Base-by-base conservation (phyloP, 2,888 invertebrate genomes). In the Acanthopleura granulata region DNA sequence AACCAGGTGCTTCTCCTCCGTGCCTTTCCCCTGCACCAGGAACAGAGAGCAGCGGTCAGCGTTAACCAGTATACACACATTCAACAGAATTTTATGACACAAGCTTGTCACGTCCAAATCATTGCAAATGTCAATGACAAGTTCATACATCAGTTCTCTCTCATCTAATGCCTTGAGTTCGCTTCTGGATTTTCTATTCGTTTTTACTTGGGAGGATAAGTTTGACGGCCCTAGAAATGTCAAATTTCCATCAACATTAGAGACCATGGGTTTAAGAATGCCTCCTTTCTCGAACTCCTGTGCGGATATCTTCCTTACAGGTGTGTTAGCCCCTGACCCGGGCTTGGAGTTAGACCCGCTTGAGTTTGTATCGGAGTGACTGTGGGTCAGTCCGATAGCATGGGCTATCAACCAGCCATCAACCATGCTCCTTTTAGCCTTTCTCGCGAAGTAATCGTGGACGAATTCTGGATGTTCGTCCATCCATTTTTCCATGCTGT, bases 401-500 rank as follows among this genome's bases (percentile, higher is more conserved):
- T 87, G 89, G 0, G 85, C 78, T 81, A 97, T 94, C 86, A 97
- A 92, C 97, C 97, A 97, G 83, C 95, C 94, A 91, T 97, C 97
- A 85, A 97, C 96, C 89, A 97, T 95, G 89, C 96, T 95, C 83
- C 97, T 93, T 81, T 96, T 95, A 83, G 96, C 97, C 92, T 97
- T 97, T 91, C 97, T 96, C 91, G 82, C 91, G 88, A 97, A 97
- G 91, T 97, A 98, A 91, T 97, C 97, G 91, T 96, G 95, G 83
- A 96, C 95, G 91, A 97, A 98, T 91, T 97, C 96, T 85, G 96
- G 97, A 92, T 98, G 97, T 91, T 97, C 97, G 92, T 98, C 97
- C 84, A 98, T 94, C 97, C 97, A 98, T 86, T 96, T 94, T 92
- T 97, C 97, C 92, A 97, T 96, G 82, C 79, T 76, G 14, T 83